Percentiles rank a stretch among this genome's conserved stretches.
Evolutionary conservation across 2,797 vertebrate genomes (phyloP).

Genomic region (Myripristis jacobus): DNA sequence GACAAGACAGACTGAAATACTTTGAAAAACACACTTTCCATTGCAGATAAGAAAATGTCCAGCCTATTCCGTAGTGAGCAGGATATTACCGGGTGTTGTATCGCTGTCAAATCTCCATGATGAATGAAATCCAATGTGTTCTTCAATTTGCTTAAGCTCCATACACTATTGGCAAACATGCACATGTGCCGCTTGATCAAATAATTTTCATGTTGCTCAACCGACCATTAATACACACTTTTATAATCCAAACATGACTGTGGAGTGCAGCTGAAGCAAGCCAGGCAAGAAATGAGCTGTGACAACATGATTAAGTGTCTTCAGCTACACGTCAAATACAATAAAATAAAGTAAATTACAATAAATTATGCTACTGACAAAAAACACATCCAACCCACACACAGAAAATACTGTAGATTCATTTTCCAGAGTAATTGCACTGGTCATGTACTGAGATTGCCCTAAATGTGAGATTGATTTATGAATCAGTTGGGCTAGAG

Average conservation of each 20-base stretch:
- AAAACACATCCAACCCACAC: conserved; percentile 6
- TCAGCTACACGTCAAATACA: conserved; percentile 51
- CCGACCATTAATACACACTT: conserved; percentile 52
- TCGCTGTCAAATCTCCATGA: conserved; percentile 58
- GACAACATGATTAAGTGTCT: conserved; percentile 47
- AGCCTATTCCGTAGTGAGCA: conserved; percentile 26
- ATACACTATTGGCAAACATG: conserved; percentile 46
- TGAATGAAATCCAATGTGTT: conserved; percentile 63
- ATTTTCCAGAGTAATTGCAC: background rate
- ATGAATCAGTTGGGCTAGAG: background rate
- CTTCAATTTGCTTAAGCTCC: conserved; percentile 65
- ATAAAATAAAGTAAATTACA: conserved; percentile 42
- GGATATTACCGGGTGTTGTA: conserved; percentile 69
- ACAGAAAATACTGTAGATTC: no score
- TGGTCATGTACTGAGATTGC: background rate
- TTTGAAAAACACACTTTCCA: conserved; percentile 64
- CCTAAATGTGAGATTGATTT: conserved; percentile 1
- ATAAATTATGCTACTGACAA: conserved; percentile 5
- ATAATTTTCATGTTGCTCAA: conserved; percentile 46
- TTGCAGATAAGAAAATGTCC: conserved; percentile 57
- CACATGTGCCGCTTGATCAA: conserved; percentile 32
- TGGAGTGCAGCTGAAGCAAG: conserved; percentile 27
- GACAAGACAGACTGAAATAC: conserved; percentile 50
- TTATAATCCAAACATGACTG: conserved; percentile 56
- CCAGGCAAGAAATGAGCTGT: conserved; percentile 31